Conservation (phyloP, 2,888 invertebrate species). For the Noctua pronuba region DNA sequence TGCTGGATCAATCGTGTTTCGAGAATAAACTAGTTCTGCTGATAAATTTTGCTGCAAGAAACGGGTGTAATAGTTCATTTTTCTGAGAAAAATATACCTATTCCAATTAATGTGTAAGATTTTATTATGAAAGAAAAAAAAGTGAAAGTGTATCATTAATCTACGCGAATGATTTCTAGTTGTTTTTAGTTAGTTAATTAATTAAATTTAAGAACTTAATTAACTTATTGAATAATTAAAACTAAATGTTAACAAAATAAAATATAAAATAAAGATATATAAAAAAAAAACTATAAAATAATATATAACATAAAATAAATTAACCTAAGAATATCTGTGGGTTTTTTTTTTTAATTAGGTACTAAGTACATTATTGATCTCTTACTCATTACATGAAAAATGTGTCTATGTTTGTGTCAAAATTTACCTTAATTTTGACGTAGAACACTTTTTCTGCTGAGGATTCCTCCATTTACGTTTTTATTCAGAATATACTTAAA, state of each 20-base stretch:
- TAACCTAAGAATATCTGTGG: background rate
- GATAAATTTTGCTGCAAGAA: background rate
- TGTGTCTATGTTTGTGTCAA: slow-evolving; percentile 24
- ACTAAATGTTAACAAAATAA: background rate
- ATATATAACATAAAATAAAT: background rate
- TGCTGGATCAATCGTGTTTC: background rate
- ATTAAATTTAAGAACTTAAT: background rate
- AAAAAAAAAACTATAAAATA: too few relatives aligned
- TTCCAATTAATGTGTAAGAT: background rate
- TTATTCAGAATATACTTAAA: slow-evolving; percentile 64
- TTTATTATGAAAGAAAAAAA: background rate
- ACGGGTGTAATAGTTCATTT: background rate
- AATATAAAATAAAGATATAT: too few relatives aligned
- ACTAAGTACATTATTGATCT: background rate
- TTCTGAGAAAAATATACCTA: background rate
- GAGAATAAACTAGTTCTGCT: background rate
- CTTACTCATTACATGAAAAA: background rate
- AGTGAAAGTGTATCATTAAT: background rate
- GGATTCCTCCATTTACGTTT: slow-evolving; percentile 42
- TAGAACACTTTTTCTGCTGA: slow-evolving; percentile 42
- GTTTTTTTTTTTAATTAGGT: background rate
- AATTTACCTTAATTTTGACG: slow-evolving; percentile 48
- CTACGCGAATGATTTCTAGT: background rate
- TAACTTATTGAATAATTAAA: background rate
- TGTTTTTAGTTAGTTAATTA: background rate